A percentile compares a stretch with the other conserved stretches of the same genome.
phyloP scores from a whole-genome alignment of 2,113 vertebrate species.

The Perca schrenkii region DNA sequence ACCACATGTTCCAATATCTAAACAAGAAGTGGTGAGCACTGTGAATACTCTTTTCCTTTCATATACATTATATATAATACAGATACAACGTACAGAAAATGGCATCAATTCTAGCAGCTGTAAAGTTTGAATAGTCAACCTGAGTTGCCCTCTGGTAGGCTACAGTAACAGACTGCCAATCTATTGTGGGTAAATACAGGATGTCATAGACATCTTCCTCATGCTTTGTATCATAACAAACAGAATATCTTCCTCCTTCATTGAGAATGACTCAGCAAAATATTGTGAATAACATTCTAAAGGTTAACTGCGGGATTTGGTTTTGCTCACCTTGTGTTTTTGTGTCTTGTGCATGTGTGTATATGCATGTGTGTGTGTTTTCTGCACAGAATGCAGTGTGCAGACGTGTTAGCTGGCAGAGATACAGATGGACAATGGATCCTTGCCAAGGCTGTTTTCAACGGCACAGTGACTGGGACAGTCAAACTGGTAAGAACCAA shows the following conservation, averaged over 20 bases:
- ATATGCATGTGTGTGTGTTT: not conserved
- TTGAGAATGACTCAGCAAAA: constrained; percentile 39
- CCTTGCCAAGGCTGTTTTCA: constrained; percentile 77
- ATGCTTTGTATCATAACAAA: constrained; percentile 9
- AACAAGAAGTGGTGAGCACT: not conserved
- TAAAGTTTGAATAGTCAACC: not conserved
- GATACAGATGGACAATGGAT: constrained; percentile 71
- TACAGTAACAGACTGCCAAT: not conserved
- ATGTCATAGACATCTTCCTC: not conserved
- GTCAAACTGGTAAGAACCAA: constrained; percentile 78
- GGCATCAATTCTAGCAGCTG: not conserved
- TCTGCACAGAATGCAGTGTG: constrained; percentile 79
- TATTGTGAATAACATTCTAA: not conserved
- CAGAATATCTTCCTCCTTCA: constrained; percentile 17
- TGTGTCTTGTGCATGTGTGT: constrained; percentile 8
- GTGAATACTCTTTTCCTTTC: not conserved
- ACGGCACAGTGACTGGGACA: constrained; percentile 69
- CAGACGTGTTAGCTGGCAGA: constrained; percentile 66
- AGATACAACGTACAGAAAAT: not conserved
- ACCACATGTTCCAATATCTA: not conserved
- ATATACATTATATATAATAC: not conserved
- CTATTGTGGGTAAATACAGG: not conserved
- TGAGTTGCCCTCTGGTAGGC: not conserved
- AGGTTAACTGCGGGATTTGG: not conserved
- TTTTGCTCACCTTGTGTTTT: constrained; percentile 23